Conservation (phyloP, 2,797 vertebrate species). For the Micropoecilia bifurca region DNA sequence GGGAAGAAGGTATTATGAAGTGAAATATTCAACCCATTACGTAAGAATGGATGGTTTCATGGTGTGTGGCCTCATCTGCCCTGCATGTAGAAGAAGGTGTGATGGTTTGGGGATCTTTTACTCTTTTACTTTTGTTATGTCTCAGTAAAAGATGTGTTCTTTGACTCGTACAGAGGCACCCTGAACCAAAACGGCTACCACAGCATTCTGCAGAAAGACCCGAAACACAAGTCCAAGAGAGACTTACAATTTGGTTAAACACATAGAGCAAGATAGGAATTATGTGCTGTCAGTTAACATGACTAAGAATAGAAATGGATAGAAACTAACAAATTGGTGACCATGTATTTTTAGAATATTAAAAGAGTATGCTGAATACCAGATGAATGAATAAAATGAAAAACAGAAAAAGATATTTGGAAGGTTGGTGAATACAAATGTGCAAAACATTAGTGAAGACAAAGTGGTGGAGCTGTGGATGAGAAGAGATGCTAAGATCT, state of each 20-base stretch:
- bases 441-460: background rate
- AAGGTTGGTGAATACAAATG: background rate
- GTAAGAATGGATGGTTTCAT: no score
- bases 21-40: no score
- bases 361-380: background rate
- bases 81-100: no score
- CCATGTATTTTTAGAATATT: background rate
- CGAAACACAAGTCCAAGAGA: no score
- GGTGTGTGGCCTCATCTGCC: no score
- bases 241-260: background rate
- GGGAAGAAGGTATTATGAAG: background rate
- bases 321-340: background rate
- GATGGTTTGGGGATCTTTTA: no score
- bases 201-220: no score
- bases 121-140: no score
- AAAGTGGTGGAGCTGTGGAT: background rate
- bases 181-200: no score
- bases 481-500: no score
- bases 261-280: background rate
- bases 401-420: background rate
- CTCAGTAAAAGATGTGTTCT: no score
- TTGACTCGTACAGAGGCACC: no score
- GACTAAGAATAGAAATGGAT: background rate
- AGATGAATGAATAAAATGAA: background rate
- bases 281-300: background rate